Base-by-base conservation (phyloP, 2,888 invertebrate species). In the Temnothorax rugatulus region DNA sequence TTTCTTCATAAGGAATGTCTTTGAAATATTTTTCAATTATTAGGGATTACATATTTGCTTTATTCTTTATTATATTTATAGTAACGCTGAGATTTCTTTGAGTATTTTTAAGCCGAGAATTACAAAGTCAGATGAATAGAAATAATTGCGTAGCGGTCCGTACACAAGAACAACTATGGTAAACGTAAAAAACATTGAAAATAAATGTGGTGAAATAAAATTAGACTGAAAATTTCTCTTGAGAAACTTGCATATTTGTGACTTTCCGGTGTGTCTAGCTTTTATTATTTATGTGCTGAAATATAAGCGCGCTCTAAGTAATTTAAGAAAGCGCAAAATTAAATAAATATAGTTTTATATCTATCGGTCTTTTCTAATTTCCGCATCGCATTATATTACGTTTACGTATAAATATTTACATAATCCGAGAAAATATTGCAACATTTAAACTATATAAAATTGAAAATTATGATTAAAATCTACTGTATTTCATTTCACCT, bases 71-170 rank as follows among this genome's bases (percentile, higher is more conserved):
- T 41, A 41, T n/a, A 54, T 11, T 68, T 29, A n/a, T 18, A 64
- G 38, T 38, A 18, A 25, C 0, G 9, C 18, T n/a, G n/a, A 77
- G 0, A 69, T 68, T 34, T 11, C 4, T 61, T 61, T n/a, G 11
- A 47, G 11, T 66, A 1, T 54, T n/a, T 50, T 76, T 52, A 52
- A 66, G 54, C 38, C 18, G n/a, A 25, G 9, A 54, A 41, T 68
- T 68, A 52, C 5, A 54, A 77, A 41, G n/a, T 52, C 13, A 47
- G 41, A 66, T 77, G 66, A 75, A 54, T 77, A 50, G 25, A 77
- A 41, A n/a, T 34, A 25, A 41, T 41, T 64, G 0, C 1, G 7
- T 41, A 38, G 11, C 34, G 13, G 41, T 52, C 21, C 18, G 25
- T 18, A 66, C 25, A 52, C n/a, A 44, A 29, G 7, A 77, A 57